Base-by-base conservation (phyloP, 1,140 invertebrate species). In the Phenacoccus solenopsis region DNA sequence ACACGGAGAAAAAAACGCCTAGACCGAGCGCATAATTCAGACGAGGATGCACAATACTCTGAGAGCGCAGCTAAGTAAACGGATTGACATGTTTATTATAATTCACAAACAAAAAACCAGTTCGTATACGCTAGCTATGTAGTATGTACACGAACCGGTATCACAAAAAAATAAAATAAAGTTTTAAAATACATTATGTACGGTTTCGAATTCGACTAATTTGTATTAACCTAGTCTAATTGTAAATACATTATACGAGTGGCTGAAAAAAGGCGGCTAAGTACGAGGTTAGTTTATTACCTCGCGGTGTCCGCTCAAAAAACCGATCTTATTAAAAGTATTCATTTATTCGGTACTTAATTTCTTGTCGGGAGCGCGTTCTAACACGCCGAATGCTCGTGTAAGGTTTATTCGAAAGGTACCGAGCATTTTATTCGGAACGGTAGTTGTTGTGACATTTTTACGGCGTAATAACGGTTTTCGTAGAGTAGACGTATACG, bases 31-130 rank as follows among this genome's bases (percentile, higher is more conserved):
- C 20, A 49, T 49, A 49, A 49, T 49, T 49, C 38, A 49, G 38
- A 49, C 38, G 16, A 49, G 38, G 16, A 49, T 49, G 38, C 38
- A 49, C 38, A 49, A 2, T 49, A 49, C 20, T 16, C 5, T 49
- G 20, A 16, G 13, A 49, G 12, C 20, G 16, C 38, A 49, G 12
- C 38, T 49, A 49, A 49, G 38, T 49, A 49, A 49, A 49, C 38
- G 38, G 38, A 49, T 49, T 49, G 38, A 49, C 38, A 49, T 49
- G 38, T 49, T 49, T 49, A 49, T 49, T 49, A 49, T 49, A 49
- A 49, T 49, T 49, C 38, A 49, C 38, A 49, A 49, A 49, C 38
- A 49, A 49, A 49, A 49, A 49, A 49, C 38, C 38, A 49, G 38
- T 49, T 49, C n/a, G n/a, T n/a, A 49, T 49, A 49, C 20, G 13